Evolutionary conservation across 2,888 invertebrate species (phyloP).

Genomic region (Entomobrya multifasciata): DNA sequence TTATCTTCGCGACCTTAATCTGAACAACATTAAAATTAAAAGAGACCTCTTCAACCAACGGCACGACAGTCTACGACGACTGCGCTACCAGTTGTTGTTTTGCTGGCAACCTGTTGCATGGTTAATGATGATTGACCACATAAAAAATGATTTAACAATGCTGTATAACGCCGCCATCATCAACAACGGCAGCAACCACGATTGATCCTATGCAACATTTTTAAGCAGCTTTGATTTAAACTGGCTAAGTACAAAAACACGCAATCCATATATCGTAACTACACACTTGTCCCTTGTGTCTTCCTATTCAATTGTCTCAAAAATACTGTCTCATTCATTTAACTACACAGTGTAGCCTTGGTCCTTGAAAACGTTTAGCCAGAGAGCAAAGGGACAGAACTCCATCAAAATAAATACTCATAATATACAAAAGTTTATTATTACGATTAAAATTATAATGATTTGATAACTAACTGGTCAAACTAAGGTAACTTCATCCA

Average conservation of each 20-base stretch:
- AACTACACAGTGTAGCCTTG: background rate
- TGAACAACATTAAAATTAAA: conserved; percentile 63
- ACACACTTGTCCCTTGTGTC: background rate
- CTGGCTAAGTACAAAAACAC: background rate
- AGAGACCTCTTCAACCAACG: conserved; percentile 2
- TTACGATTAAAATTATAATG: conserved; percentile 11
- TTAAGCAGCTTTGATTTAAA: too few species aligned
- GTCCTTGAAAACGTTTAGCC: conserved; percentile 20
- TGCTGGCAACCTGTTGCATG: background rate
- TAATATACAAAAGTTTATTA: background rate
- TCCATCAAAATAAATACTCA: background rate
- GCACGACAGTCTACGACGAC: background rate
- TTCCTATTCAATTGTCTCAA: background rate
- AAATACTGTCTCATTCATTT: background rate
- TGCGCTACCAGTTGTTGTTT: background rate
- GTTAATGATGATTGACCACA: conserved; percentile 10
- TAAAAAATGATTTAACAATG: background rate
- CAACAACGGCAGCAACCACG: background rate
- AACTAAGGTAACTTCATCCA: background rate
- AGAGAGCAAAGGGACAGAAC: background rate
- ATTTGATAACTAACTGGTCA: background rate
- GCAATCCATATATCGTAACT: background rate
- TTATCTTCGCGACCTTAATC: conserved; percentile 58
- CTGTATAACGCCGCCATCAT: too few species aligned
- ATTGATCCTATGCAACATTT: background rate